A percentile compares a stretch with the other conserved stretches of the same genome.
phyloP scores from a whole-genome alignment of 1,140 invertebrate genomes.

The Ctenoplectra terminalis region DNA sequence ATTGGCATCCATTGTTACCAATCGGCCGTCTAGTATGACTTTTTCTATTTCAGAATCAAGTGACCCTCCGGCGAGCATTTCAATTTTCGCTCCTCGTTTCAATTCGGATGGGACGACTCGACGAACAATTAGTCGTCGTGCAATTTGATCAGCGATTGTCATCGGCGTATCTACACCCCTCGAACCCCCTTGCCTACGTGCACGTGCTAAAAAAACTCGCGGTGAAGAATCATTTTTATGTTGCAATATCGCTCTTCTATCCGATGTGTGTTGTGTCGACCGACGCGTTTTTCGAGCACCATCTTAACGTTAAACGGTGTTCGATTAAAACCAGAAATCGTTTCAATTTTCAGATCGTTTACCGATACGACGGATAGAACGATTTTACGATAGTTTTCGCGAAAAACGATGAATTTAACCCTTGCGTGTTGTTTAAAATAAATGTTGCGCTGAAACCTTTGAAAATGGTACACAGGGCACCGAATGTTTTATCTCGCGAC shows the following conservation, averaged over 20 bases:
- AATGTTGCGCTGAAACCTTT: too few relatives aligned
- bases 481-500: too few relatives aligned
- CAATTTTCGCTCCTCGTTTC: conserved; percentile 75
- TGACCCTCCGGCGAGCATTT: conserved; percentile 72
- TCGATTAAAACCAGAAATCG: background rate
- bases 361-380: too few relatives aligned
- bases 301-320: background rate
- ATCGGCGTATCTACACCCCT: conserved; percentile 66
- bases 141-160: conserved; percentile 80
- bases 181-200: background rate
- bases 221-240: conserved; percentile 64
- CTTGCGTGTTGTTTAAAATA: too few relatives aligned
- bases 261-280: background rate
- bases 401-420: too few relatives aligned
- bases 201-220: conserved; percentile 57
- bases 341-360: background rate
- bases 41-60: conserved; percentile 66
- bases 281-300: background rate
- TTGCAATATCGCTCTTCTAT: conserved; percentile 48
- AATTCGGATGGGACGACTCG: conserved; percentile 74
- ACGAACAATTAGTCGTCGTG: conserved; percentile 77
- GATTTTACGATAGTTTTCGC: too few relatives aligned
- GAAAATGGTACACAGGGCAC: too few relatives aligned
- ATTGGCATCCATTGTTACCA: conserved; percentile 52
- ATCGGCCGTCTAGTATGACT: conserved; percentile 60